Evolutionary conservation across 2,797 vertebrate species (phyloP).

Genomic region (Manis crassicaudata): DNA sequence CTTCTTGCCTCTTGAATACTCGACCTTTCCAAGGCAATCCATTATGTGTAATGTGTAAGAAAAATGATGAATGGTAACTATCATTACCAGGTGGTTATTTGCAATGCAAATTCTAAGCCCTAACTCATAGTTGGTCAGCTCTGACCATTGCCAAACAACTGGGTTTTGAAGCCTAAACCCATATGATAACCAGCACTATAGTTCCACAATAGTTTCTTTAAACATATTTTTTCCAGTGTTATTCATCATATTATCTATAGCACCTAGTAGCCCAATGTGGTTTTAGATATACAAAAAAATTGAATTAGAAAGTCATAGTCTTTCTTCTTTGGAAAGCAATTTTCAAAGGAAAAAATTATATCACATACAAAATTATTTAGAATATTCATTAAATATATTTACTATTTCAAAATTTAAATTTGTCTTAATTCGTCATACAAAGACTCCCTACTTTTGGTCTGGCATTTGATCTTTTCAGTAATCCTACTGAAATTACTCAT

Average conservation of each 20-base stretch:
- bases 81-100: conserved; percentile 73
- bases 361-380: neutral
- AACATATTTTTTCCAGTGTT: neutral
- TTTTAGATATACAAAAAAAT: neutral
- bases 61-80: conserved; percentile 57
- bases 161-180: conserved; percentile 48
- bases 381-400: neutral
- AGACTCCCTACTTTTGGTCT: neutral
- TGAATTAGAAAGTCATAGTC: neutral
- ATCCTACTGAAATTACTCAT: neutral
- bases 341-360: neutral
- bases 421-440: neutral
- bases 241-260: neutral
- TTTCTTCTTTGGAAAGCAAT: neutral
- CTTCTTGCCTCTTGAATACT: conserved; percentile 56
- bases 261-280: neutral
- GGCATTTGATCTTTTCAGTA: neutral
- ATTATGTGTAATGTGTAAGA: conserved; percentile 49
- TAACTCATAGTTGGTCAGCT: conserved; percentile 51
- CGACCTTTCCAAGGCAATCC: conserved; percentile 53
- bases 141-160: conserved; percentile 60
- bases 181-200: neutral
- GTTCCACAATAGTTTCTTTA: conserved; percentile 42
- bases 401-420: conserved; percentile 9
- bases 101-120: conserved; percentile 69